Base-by-base conservation (phyloP, 2,113 vertebrate species). In the Colius striatus region DNA sequence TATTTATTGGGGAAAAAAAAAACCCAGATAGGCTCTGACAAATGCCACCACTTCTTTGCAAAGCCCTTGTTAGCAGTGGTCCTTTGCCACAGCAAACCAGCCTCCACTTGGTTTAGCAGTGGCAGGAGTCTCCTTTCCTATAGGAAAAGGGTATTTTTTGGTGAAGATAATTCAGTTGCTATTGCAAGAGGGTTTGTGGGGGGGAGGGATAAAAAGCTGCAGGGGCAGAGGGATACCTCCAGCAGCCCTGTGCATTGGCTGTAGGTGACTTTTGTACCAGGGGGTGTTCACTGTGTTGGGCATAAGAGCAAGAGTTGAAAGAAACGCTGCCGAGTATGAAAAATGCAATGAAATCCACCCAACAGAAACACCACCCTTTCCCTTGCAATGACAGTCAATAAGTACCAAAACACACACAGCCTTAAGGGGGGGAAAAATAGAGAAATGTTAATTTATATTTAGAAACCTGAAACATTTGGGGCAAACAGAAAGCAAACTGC, bases 1-100 rank as follows among this genome's bases (percentile, higher is more conserved):
- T 97, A 55, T 72, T 80, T 76, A 86, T 67, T 13, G 38, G 12
- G 12, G 38, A 12, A 43, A 87, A 89, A 91, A 93, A 75, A n/a
- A n/a, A n/a, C n/a, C n/a, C n/a, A n/a, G n/a, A 94, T 87, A 72
- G 92, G 74, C 80, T 96, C 82, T 87, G 78, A 93, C 90, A 97
- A 91, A 91, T 85, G 91, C 89, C 57, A 11, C 86, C 19, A 3
- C 92, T 73, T 76, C 94, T 95, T 92, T n/a, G 9, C 61, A 10
- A 81, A 95, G 63, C 88, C 88, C 53, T 77, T n/a, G n/a, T 87
- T 92, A 53, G 53, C 70, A 71, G 83, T 36, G 16, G 88, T 95
- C 91, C 48, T 89, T 93, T 5, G 15, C 90, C 92, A 92, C 96
- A 94, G 95, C 82, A 95, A 96, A 93, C 55, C 41, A 36, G 66